Conservation (phyloP, 2,888 invertebrate species). For the Sarcophaga rosellei region DNA sequence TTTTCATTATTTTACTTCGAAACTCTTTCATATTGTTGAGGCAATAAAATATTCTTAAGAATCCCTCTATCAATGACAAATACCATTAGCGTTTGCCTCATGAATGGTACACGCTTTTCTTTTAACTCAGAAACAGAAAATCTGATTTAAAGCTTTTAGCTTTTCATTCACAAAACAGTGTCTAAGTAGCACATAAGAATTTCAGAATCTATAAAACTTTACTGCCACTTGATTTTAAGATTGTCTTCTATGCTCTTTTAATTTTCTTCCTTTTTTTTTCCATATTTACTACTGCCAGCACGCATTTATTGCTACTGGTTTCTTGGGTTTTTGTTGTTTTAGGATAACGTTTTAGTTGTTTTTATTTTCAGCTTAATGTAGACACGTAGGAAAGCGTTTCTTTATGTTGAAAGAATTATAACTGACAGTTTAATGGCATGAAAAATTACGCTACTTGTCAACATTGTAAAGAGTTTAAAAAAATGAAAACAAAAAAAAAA, state of each 20-base stretch:
- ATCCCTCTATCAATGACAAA: no score
- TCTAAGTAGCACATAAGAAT: conserved; percentile 21
- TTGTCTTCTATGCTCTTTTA: not conserved
- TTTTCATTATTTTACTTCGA: no score
- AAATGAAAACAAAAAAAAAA: conserved; percentile 22
- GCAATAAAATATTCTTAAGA: no score
- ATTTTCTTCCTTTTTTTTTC: not conserved
- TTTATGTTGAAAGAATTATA: conserved; percentile 71
- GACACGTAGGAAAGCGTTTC: conserved; percentile 65
- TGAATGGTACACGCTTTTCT: conserved; percentile 3
- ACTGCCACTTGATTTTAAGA: conserved; percentile 60
- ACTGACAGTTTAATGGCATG: conserved; percentile 76
- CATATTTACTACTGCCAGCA: conserved; percentile 48
- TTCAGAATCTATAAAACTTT: conserved; percentile 61
- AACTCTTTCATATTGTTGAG: no score
- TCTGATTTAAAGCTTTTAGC: conserved; percentile 62
- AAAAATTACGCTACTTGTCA: conserved; percentile 73
- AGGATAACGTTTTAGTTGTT: not conserved
- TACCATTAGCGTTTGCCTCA: conserved; percentile 25
- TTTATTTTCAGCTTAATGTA: conserved; percentile 41
- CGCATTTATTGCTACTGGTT: conserved; percentile 51
- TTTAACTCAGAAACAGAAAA: conserved; percentile 28
- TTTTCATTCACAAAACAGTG: conserved; percentile 49
- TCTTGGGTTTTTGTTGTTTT: not conserved
- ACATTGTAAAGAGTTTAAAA: conserved; percentile 51